A percentile compares a stretch with the other conserved stretches of the same genome.
Conservation (phyloP, 2,113 vertebrate species). For the Scomber japonicus region DNA sequence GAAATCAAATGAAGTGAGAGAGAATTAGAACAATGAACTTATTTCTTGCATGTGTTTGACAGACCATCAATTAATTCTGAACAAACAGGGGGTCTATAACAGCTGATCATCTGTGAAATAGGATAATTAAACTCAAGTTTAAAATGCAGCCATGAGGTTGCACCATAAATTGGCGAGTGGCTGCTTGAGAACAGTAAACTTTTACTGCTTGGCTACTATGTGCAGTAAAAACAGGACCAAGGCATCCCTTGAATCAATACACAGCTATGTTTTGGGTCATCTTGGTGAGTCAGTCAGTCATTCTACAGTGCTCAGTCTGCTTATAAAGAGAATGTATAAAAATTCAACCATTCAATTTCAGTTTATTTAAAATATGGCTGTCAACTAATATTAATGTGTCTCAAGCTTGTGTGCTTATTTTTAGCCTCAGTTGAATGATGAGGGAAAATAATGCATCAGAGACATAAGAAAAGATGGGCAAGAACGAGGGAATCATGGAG, state of each 20-base stretch:
- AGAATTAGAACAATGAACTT: background rate
- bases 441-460: background rate
- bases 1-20: background rate
- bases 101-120: conserved; percentile 70
- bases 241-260: conserved; percentile 64
- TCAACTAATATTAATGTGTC: background rate
- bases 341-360: conserved; percentile 20
- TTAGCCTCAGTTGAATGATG: background rate
- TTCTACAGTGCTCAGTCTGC: background rate
- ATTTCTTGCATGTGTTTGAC: conserved; percentile 38
- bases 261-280: conserved; percentile 2
- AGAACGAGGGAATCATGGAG: background rate
- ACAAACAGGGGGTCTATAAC: conserved; percentile 69
- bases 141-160: conserved; percentile 41
- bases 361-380: conserved; percentile 20
- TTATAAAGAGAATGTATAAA: conserved; percentile 16
- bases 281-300: background rate
- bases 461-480: background rate
- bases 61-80: conserved; percentile 61
- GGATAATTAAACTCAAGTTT: conserved; percentile 74
- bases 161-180: conserved; percentile 62
- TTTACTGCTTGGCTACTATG: conserved; percentile 61
- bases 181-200: conserved; percentile 66
- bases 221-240: conserved; percentile 61
- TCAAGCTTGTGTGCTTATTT: background rate